Evolutionary conservation across 1,140 invertebrate genomes (phyloP).

Genomic region (Matsumurasca onukii): DNA sequence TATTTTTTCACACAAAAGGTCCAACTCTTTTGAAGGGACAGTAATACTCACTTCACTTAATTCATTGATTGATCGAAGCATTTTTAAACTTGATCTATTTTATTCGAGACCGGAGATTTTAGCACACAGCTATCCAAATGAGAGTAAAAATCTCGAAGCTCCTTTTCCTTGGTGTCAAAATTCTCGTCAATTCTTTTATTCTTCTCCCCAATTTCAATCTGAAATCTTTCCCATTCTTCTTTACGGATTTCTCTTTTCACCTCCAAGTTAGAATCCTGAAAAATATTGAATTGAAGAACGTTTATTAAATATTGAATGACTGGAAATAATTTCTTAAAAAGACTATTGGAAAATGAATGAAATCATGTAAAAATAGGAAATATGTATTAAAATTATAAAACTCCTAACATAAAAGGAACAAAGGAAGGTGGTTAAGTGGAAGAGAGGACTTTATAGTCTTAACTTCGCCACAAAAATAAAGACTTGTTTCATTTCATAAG

Average conservation of each 20-base stretch:
- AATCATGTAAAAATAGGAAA: too few species aligned
- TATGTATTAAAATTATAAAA: too few species aligned
- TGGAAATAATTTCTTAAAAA: too few species aligned
- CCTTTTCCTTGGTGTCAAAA: conserved; percentile 75
- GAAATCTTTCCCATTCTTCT: conserved; percentile 69
- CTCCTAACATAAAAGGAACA: too few species aligned
- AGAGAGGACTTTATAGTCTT: too few species aligned
- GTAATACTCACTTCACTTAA: conserved; percentile 31
- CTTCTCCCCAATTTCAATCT: conserved; percentile 72
- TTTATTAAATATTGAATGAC: too few species aligned
- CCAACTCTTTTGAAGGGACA: conserved; percentile 18
- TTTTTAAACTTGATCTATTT: conserved; percentile 29
- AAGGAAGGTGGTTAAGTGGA: too few species aligned
- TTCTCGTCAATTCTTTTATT: conserved; percentile 72
- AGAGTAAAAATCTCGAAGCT: conserved; percentile 69
- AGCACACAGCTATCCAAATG: conserved; percentile 74
- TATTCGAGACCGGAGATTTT: too few species aligned
- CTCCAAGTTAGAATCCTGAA: conserved; percentile 55
- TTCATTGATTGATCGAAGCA: conserved; percentile 30
- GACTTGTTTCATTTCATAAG: too few species aligned
- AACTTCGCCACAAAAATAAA: too few species aligned
- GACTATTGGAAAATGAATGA: too few species aligned
- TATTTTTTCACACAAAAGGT: conserved; percentile 39
- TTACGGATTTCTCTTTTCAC: conserved; percentile 60
- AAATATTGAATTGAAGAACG: too few species aligned